Evolutionary conservation across 2,797 vertebrate species (phyloP).

Genomic region (Tapirus indicus): DNA sequence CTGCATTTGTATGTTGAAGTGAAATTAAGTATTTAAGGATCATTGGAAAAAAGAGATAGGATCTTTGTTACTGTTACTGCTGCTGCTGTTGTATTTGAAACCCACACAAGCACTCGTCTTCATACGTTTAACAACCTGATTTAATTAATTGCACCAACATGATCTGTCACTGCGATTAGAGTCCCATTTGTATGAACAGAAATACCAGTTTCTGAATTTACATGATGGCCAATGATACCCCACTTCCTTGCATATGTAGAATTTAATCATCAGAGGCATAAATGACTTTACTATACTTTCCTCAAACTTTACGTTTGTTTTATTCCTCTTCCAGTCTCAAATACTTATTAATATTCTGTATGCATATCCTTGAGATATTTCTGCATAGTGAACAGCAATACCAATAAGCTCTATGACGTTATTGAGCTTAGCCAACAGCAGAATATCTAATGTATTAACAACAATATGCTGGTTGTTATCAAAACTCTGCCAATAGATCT

Average conservation of each 20-base stretch:
- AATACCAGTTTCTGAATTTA: constrained; percentile 38
- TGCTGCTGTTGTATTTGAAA: neutral
- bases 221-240: neutral
- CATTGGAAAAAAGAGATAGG: neutral
- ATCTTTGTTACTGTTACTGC: neutral
- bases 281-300: neutral
- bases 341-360: neutral
- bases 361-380: neutral
- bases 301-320: neutral
- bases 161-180: neutral
- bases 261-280: neutral
- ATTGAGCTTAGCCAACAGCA: neutral
- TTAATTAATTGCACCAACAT: neutral
- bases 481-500: neutral
- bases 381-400: neutral
- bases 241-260: neutral
- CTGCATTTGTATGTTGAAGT: neutral
- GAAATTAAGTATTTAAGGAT: neutral
- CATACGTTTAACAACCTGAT: neutral
- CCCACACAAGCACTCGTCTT: neutral
- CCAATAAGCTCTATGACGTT: neutral
- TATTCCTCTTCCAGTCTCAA: neutral
- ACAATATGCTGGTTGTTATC: neutral
- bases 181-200: neutral
- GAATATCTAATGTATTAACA: neutral